Base-by-base conservation (phyloP, 2,113 vertebrate species). In the Seriola quinqueradiata region DNA sequence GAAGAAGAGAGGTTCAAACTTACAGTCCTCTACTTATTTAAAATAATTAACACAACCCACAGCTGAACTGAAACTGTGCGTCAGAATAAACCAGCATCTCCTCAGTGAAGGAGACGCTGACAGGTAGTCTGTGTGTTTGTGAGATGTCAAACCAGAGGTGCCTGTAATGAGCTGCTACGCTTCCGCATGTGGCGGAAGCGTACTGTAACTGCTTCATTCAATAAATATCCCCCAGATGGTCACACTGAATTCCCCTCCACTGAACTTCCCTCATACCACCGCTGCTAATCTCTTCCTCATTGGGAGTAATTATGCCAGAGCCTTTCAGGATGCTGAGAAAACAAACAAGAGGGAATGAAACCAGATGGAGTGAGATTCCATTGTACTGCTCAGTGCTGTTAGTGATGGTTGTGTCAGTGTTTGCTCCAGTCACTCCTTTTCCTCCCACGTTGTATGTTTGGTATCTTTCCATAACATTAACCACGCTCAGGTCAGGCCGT, bases 271-370 rank as follows among this genome's bases (percentile, higher is more conserved):
- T 76, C 64, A 28, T 80, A 82, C 70, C 83, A 76, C n/a, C 16
- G 17, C 59, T 13, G 14, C 81, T 92, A 91, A 93, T 92, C 86
- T 90, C 87, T 78, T 83, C 89, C 79, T 91, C 77, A 57, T 66
- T 91, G 87, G 61, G 67, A 70, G 79, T 72, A 77, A 94, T 92
- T 84, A 90, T 73, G 70, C 63, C 78, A 68, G 69, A 84, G 80
- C 89, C 67, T 86, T 87, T 89, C 83, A 84, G 82, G 81, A 89
- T 74, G 80, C 87, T 80, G 84, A 71, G 86, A 91, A 89, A 92
- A 91, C 83, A 90, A 94, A 90, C 84, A 84, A 66, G 66, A 28
- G 13, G 69, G 77, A 89, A 64, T 64, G 64, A 84, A 89, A 81
- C 88, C 89, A 92, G 85, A 90, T 92, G 90, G 68, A 66, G 44